These are phyloP conservation scores for Hemaris fuciformis DNA, from an alignment of 2,888 invertebrate species.

Conservation along the genomic window DNA sequence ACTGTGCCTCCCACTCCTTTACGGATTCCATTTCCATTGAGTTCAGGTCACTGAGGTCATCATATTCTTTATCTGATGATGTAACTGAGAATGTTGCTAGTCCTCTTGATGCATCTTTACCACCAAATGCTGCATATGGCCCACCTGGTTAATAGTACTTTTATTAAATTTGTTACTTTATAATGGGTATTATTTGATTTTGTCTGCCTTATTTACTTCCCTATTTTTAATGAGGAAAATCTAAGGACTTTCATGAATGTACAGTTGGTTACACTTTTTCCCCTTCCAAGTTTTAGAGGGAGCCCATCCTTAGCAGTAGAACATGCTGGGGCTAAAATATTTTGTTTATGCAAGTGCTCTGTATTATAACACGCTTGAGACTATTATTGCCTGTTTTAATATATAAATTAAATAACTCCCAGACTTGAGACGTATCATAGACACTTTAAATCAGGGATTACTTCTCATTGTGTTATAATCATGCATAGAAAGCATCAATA, in stretches of 20 bases:
- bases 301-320: too few relatives aligned
- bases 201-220: too few relatives aligned
- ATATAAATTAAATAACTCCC: background rate
- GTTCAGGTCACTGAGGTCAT: conserved; percentile 96
- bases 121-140: conserved; percentile 96
- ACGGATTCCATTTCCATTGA: conserved; percentile 97
- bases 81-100: conserved; percentile 95
- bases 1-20: conserved; percentile 98
- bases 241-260: too few relatives aligned
- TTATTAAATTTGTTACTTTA: background rate
- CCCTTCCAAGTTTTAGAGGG: too few relatives aligned
- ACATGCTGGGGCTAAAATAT: background rate
- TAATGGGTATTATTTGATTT: background rate
- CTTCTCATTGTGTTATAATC: too few relatives aligned
- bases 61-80: conserved; percentile 91
- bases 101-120: conserved; percentile 96
- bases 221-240: too few relatives aligned
- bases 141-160: conserved; percentile 83
- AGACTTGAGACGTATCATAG: too few relatives aligned
- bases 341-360: background rate
- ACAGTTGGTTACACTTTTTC: too few relatives aligned
- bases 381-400: background rate
- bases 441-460: too few relatives aligned
- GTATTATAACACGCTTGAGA: background rate
- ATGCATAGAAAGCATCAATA: background rate